A percentile compares a stretch with the other conserved stretches of the same genome.
Evolutionary conservation across 1,140 invertebrate genomes (phyloP).

Genomic region (Caenorhabditis latens): DNA sequence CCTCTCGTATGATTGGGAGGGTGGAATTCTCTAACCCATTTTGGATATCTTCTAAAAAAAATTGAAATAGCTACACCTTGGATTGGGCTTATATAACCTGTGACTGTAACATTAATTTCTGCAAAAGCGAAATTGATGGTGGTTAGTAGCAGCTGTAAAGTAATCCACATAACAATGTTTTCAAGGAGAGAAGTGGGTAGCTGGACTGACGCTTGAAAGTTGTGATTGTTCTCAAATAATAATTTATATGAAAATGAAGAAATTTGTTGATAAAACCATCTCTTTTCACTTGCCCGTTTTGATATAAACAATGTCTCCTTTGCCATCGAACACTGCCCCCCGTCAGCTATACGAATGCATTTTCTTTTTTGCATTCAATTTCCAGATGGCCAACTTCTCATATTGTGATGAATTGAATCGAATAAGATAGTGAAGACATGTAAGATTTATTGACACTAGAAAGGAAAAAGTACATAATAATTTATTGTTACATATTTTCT

Average conservation of each 20-base stretch:
- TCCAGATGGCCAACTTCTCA: constrained; percentile 33
- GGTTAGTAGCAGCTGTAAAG: neutral
- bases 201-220: constrained; percentile 25
- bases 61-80: neutral
- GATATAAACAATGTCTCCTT: constrained; percentile 46
- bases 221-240: constrained; percentile 22
- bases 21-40: neutral
- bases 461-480: constrained; percentile 30
- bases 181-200: neutral
- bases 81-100: too few relatives aligned
- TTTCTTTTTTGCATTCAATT: neutral
- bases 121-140: neutral
- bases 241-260: neutral
- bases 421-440: constrained; percentile 9
- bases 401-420: neutral
- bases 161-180: neutral
- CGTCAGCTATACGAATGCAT: constrained; percentile 14
- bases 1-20: neutral
- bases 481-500: constrained; percentile 32
- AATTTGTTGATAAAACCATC: constrained; percentile 52
- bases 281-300: constrained; percentile 7
- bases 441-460: constrained; percentile 42
- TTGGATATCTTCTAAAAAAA: neutral
- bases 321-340: neutral
- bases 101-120: too few relatives aligned